Base-by-base conservation (phyloP, 2,113 vertebrate species). In the Mixornis gularis region DNA sequence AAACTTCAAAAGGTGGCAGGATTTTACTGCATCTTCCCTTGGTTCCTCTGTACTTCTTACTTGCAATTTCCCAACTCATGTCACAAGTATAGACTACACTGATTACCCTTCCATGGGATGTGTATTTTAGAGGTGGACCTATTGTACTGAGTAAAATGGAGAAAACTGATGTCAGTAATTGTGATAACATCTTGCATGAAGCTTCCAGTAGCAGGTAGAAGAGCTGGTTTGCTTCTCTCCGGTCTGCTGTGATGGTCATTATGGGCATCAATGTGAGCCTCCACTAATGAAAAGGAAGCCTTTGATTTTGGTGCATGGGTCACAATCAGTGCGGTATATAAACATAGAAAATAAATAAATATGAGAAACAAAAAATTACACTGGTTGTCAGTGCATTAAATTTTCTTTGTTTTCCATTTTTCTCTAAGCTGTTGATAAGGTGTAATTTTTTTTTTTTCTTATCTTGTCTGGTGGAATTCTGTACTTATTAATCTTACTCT, bases 401-500 rank as follows among this genome's bases (percentile, higher is more conserved):
- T 80, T 73, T 85, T 84, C 17, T 77, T 59, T 10, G 19, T 41
- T 25, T 84, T 78, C 30, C 2, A 4, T 76, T 80, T 83, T 32
- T 92, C 69, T 72, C 51, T 51, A 66, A 63, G 26, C 27, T 87
- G 6, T 62, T 83, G n/a, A 51, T n/a, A 48, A 55, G 22, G 16
- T 72, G 1, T 34, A 11, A 4, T 5, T 18, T 66, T 60, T 25
- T 15, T 14, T n/a, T 29, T 25, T 30, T 56, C 72, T 41, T 17
- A 2, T 13, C 22, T 78, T 82, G 43, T 83, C 40, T 65, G 25
- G 48, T 91, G 46, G 79, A 85, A 79, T 85, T 76, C 85, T 90
- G 6, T 79, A 79, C 18, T 60, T 94, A 48, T 70, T 94, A 59
- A 65, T 96, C 58, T 70, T 88, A 38, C 58, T 93, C 63, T 80